phyloP scores from a whole-genome alignment of 2,797 vertebrate species.

The Tokudaia muenninki region DNA sequence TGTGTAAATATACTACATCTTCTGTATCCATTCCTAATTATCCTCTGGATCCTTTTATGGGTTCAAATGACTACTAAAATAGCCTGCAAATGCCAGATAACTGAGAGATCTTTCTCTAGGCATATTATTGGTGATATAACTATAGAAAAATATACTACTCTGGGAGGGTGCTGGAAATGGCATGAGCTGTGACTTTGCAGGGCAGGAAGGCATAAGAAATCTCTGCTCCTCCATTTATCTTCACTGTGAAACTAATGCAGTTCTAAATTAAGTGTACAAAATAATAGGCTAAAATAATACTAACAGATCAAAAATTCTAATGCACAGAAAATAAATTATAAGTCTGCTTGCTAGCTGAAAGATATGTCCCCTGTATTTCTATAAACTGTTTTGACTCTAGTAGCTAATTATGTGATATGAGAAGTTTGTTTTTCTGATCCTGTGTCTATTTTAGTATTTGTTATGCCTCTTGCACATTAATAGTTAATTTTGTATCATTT shows the following conservation, averaged over 20 bases:
- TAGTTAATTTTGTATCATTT: background rate
- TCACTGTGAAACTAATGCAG: background rate
- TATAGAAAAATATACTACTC: background rate
- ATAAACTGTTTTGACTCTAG: background rate
- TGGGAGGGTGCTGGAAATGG: background rate
- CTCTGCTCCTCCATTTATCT: background rate
- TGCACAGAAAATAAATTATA: background rate
- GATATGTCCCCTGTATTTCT: background rate
- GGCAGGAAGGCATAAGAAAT: background rate
- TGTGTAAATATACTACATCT: too few relatives aligned
- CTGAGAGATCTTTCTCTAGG: background rate
- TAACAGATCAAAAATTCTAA: background rate
- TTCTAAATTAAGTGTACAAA: background rate
- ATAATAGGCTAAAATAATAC: background rate
- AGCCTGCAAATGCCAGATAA: background rate
- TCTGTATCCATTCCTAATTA: too few relatives aligned
- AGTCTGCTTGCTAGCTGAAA: background rate
- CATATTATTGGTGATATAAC: background rate
- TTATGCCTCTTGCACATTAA: background rate
- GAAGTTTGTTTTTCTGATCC: background rate
- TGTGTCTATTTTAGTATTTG: background rate
- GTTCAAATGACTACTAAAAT: background rate
- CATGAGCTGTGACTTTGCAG: background rate
- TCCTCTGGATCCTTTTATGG: background rate
- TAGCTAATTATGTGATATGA: background rate